A percentile compares a stretch with the other conserved stretches of the same genome.
Conservation (phyloP, 2,113 vertebrate species). For the Cinclus cinclus region DNA sequence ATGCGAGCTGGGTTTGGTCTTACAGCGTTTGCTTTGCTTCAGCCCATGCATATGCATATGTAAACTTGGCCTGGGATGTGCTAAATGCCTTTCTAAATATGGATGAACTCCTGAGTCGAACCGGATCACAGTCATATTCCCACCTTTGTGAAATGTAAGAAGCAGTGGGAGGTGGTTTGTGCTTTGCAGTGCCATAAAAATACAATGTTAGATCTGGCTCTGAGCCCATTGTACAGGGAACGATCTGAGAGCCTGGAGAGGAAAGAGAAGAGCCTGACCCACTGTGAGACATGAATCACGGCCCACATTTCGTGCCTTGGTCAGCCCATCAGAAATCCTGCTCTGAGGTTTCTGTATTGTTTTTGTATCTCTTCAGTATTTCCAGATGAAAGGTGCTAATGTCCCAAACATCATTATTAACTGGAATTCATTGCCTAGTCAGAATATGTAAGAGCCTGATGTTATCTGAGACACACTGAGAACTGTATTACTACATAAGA, state of each 20-base stretch:
- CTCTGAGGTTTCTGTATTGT: neutral
- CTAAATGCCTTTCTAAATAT: slow-evolving; percentile 51
- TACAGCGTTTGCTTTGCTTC: neutral
- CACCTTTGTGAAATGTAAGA: slow-evolving; percentile 53
- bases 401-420: slow-evolving; percentile 26
- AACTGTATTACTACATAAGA: neutral
- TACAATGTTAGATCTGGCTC: neutral
- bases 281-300: neutral
- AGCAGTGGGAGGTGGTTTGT: slow-evolving; percentile 48
- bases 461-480: slow-evolving; percentile 19
- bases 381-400: slow-evolving; percentile 22
- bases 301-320: neutral
- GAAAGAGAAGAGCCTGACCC: slow-evolving; percentile 10
- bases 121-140: slow-evolving; percentile 15
- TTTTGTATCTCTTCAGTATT: slow-evolving; percentile 6
- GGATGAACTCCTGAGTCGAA: slow-evolving; percentile 46
- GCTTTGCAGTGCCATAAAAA: slow-evolving; percentile 26
- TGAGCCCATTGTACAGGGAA: neutral
- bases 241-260: neutral
- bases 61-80: slow-evolving; percentile 44
- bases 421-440: neutral
- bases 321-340: neutral
- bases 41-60: slow-evolving; percentile 38
- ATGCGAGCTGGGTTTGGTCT: neutral
- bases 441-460: neutral